phyloP scores from a whole-genome alignment of 2,113 vertebrate genomes.

The Gallinago media region DNA sequence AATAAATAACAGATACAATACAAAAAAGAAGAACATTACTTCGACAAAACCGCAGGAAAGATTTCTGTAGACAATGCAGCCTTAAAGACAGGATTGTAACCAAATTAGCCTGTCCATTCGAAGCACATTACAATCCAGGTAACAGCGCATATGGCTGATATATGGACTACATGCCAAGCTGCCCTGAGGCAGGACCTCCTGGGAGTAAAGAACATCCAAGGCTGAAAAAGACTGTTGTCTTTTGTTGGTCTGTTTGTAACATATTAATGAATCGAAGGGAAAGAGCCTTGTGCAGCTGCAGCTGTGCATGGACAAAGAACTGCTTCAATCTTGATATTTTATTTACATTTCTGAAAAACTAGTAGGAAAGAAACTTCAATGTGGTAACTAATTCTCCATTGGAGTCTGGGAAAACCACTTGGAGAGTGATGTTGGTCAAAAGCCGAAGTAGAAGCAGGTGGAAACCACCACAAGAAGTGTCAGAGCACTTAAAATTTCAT shows the following conservation, averaged over 20 bases:
- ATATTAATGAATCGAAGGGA: neutral
- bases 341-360: neutral
- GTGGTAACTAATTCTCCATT: neutral
- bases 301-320: neutral
- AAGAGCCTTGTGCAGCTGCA: neutral
- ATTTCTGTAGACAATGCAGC: neutral
- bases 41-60: neutral
- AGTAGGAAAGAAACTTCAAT: neutral
- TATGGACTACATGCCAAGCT: neutral
- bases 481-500: neutral
- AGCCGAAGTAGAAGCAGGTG: neutral
- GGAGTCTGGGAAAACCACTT: neutral
- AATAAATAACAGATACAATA: neutral
- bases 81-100: neutral
- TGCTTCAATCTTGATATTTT: neutral
- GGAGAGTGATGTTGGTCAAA: neutral
- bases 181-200: neutral
- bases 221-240: neutral
- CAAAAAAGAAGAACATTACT: neutral
- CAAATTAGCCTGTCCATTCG: neutral
- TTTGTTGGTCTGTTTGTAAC: neutral
- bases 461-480: neutral
- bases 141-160: neutral
- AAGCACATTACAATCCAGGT: neutral
- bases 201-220: accelerated